These are phyloP conservation scores for Brachionus plicatilis DNA, from an alignment of 1,140 invertebrate species.

Conservation along the genomic window DNA sequence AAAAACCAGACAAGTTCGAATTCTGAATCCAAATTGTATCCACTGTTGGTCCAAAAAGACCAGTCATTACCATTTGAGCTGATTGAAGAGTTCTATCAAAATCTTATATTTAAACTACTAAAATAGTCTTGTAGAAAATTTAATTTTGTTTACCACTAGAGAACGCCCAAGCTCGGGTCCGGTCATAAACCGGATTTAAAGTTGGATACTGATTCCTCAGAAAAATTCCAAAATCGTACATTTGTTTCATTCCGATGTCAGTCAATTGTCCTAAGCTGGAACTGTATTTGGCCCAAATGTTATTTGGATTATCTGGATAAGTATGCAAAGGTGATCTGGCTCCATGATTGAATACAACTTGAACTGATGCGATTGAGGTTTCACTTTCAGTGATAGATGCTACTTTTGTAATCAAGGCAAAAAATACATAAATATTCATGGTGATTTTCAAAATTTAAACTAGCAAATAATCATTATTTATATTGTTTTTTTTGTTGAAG, in stretches of 20 bases:
- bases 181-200: background rate
- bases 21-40: background rate
- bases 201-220: background rate
- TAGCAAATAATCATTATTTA: background rate
- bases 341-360: background rate
- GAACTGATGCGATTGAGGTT: background rate
- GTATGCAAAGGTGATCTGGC: background rate
- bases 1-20: background rate
- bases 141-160: background rate
- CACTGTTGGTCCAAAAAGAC: background rate
- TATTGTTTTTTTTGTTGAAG: background rate
- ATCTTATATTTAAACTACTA: background rate
- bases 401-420: background rate
- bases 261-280: background rate
- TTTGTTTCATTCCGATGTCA: background rate
- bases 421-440: background rate
- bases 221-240: background rate
- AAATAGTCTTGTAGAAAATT: background rate
- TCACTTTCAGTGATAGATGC: background rate
- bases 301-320: background rate
- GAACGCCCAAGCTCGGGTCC: background rate
- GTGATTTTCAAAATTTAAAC: background rate
- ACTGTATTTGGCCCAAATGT: background rate
- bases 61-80: conserved; percentile 23
- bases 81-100: conserved; percentile 8